Base-by-base conservation (phyloP, 2,797 vertebrate genomes). In the Mormyrus hasselquistii region DNA sequence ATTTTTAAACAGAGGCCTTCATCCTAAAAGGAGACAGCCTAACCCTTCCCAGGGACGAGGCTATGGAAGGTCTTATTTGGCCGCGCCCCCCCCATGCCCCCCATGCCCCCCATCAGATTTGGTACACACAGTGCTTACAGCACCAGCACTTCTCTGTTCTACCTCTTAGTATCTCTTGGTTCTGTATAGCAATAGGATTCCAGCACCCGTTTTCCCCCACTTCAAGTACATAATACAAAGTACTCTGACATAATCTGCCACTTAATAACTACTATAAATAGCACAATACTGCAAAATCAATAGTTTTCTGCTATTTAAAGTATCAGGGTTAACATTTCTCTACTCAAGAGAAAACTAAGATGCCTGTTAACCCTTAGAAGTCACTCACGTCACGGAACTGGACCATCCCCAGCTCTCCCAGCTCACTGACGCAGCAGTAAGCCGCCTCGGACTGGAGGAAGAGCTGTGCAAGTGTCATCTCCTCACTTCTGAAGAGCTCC, bases 391-490 rank as follows among this genome's bases (percentile, higher is more conserved):
- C 98, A 92, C 98, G 96, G 91, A 99, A 99, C 93, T 99, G 98
- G 91, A 99, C 98, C 96, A 99, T 99, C 88, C 98, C 98, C 87
- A 99, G 96, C 93, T 99, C 98, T 92, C 98, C 98, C 93, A 99
- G 95, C 91, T 99, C 98, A 89, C 98, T 99, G 94, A 99, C 98
- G 0, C 98, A 99, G 94, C 98, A 99, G 91, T 99, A 99, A 0
- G 98, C 98, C 49, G 97, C 97, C 94, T 99, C 98, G 0, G 98
- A 99, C 91, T 99, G 98, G 25, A 99, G 97, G 87, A 99, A 99
- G 14, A 99, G 97, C 96, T 99, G 98, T 2, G 98, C 98, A 90
- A 99, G 95, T 0, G 98, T 98, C 98, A 99, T 99, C 96, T 99
- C 98, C 93, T 99, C 98, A 34, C 98, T 99, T 89, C 98, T 94